These are phyloP conservation scores for Zaprionus obscuricornis DNA, from an alignment of 2,888 invertebrate species.

Conservation along the genomic window DNA sequence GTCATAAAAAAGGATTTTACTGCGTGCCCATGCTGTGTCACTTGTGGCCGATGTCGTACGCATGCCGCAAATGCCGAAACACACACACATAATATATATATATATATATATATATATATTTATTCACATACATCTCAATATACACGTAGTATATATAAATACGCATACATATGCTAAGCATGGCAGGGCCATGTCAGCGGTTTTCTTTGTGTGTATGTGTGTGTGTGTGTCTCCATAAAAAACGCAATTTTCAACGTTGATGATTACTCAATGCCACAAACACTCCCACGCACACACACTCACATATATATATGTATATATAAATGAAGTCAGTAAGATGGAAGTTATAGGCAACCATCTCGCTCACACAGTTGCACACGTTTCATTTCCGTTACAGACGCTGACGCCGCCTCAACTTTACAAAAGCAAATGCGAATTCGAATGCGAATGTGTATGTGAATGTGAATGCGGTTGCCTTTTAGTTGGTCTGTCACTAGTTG, in stretches of 20 bases:
- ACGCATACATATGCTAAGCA: slow-evolving; percentile 50
- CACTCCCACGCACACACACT: slow-evolving; percentile 34
- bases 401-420: slow-evolving; percentile 47
- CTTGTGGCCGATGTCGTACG: slow-evolving; percentile 57
- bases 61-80: slow-evolving; percentile 29
- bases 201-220: slow-evolving; percentile 37
- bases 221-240: slow-evolving; percentile 63
- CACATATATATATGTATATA: slow-evolving; percentile 18
- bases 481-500: slow-evolving; percentile 54
- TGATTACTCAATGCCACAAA: slow-evolving; percentile 77
- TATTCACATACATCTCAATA: too few relatives aligned
- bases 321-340: too few relatives aligned
- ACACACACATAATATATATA: neutral
- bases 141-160: too few relatives aligned
- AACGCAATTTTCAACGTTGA: slow-evolving; percentile 78
- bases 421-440: slow-evolving; percentile 41
- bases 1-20: slow-evolving; percentile 77
- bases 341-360: too few relatives aligned
- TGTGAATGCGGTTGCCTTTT: slow-evolving; percentile 55
- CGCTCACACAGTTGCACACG: slow-evolving; percentile 49
- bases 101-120: slow-evolving; percentile 30
- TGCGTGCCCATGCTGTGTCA: slow-evolving; percentile 69
- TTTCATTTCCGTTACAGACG: slow-evolving; percentile 73
- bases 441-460: neutral
- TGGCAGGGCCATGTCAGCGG: slow-evolving; percentile 66